Percentiles rank a stretch among this genome's conserved stretches.
These are phyloP conservation scores for Heliconius cydno DNA, from an alignment of 2,888 invertebrate species.

Conservation along the genomic window DNA sequence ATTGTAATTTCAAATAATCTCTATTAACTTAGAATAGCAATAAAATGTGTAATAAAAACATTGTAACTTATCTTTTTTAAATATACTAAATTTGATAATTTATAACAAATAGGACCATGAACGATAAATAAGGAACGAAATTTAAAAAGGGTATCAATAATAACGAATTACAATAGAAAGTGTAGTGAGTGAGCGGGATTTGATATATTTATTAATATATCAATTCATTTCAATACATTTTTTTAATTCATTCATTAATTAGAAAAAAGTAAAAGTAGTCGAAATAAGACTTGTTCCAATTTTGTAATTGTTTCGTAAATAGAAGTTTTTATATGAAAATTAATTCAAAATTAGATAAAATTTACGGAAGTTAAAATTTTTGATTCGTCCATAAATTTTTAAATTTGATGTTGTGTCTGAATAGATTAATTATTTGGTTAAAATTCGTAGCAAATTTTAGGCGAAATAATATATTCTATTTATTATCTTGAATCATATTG, in stretches of 20 bases:
- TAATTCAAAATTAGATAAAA: conserved; percentile 28
- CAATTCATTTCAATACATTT: background rate
- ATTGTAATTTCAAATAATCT: conserved; percentile 11
- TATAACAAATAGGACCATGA: conserved; percentile 21
- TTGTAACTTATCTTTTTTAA: background rate
- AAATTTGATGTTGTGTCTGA: conserved; percentile 18
- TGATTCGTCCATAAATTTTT: conserved; percentile 29
- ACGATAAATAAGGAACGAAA: conserved; percentile 25
- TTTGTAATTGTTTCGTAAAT: conserved; percentile 19
- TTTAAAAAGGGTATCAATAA: conserved; percentile 21
- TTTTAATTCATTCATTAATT: background rate
- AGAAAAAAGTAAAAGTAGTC: background rate
- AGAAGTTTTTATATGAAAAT: conserved; percentile 11
- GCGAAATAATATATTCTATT: background rate
- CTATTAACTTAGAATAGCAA: background rate
- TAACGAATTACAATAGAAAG: conserved; percentile 18
- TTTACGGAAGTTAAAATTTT: conserved; percentile 23
- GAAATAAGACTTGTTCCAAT: conserved; percentile 6
- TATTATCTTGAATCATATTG: background rate
- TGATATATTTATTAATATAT: conserved; percentile 17
- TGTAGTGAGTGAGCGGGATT: conserved; percentile 5
- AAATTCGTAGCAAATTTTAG: background rate
- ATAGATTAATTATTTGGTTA: conserved; percentile 9
- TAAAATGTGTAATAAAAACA: background rate
- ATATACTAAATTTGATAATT: background rate